Conservation (phyloP, 92 coral and sea anemone species). For the Zoanthus gigantus region DNA sequence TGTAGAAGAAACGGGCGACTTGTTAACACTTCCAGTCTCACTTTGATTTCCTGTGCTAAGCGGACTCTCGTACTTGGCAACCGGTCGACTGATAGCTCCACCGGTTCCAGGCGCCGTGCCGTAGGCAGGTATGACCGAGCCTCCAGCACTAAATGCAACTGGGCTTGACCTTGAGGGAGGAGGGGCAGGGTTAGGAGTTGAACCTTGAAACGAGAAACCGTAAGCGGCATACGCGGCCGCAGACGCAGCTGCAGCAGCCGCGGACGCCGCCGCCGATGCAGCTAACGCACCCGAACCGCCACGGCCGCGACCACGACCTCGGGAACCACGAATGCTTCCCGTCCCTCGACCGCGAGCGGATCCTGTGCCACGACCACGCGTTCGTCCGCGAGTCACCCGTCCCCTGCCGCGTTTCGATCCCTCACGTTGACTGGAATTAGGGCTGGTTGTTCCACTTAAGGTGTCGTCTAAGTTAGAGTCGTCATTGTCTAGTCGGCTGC, state of each 20-base stretch:
- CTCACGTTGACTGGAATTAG: slow-evolving; percentile 51
- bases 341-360: slow-evolving; percentile 82
- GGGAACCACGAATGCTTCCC: slow-evolving; percentile 79
- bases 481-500: slow-evolving; percentile 75
- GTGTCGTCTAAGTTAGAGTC: slow-evolving; percentile 76
- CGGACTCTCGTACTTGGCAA: slow-evolving; percentile 82
- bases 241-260: slow-evolving; percentile 99
- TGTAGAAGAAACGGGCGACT: background rate
- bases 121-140: slow-evolving; percentile 61
- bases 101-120: slow-evolving; percentile 59
- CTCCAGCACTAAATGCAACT: slow-evolving; percentile 94
- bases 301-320: slow-evolving; percentile 95
- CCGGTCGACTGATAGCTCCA: slow-evolving; percentile 77
- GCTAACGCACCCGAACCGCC: slow-evolving; percentile 97
- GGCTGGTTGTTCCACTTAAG: slow-evolving; percentile 83
- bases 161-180: slow-evolving; percentile 97
- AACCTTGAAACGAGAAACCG: slow-evolving; percentile 97
- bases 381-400: slow-evolving; percentile 86
- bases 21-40: slow-evolving; percentile 2
- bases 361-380: slow-evolving; percentile 76
- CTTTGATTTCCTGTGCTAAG: slow-evolving; percentile 42
- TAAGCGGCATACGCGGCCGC: slow-evolving; percentile 99
- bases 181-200: slow-evolving; percentile 83
- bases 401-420: slow-evolving; percentile 83
- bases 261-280: slow-evolving; percentile 99